phyloP scores from a whole-genome alignment of 2,797 vertebrate species.

The Lerista edwardsae region DNA sequence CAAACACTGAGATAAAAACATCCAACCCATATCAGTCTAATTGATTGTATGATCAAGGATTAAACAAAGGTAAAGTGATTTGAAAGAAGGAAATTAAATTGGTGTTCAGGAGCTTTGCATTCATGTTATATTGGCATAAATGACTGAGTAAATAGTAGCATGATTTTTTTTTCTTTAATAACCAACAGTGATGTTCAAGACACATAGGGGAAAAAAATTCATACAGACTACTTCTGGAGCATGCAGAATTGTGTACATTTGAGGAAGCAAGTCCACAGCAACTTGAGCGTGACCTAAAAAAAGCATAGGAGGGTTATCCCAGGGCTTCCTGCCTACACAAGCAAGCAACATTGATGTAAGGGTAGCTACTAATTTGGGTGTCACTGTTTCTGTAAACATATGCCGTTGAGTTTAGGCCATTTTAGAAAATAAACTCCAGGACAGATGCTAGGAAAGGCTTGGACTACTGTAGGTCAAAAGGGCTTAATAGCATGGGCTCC shows the following conservation, averaged over 20 bases:
- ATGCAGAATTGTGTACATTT: neutral
- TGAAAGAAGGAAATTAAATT: neutral
- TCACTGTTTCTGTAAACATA: neutral
- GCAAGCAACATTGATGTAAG: slow-evolving; percentile 18
- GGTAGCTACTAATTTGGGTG: slow-evolving; percentile 8
- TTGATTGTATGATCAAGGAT: neutral
- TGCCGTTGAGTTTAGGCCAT: neutral
- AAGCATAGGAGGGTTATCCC: slow-evolving; percentile 2
- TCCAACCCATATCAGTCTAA: neutral
- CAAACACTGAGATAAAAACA: neutral
- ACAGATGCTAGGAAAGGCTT: neutral
- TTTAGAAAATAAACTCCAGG: neutral
- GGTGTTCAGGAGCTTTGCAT: neutral
- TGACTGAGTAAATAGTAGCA: neutral
- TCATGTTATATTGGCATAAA: neutral
- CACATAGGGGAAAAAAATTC: no score
- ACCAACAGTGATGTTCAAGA: neutral
- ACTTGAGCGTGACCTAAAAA: slow-evolving; percentile 3
- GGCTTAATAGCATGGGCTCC: neutral
- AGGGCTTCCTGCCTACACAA: neutral
- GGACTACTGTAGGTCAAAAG: neutral
- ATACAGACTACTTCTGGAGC: neutral
- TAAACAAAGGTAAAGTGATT: neutral
- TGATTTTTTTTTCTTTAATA: neutral
- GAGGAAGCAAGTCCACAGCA: neutral